phyloP scores from a whole-genome alignment of 2,888 invertebrate genomes.

The Drosophila lacicola region DNA sequence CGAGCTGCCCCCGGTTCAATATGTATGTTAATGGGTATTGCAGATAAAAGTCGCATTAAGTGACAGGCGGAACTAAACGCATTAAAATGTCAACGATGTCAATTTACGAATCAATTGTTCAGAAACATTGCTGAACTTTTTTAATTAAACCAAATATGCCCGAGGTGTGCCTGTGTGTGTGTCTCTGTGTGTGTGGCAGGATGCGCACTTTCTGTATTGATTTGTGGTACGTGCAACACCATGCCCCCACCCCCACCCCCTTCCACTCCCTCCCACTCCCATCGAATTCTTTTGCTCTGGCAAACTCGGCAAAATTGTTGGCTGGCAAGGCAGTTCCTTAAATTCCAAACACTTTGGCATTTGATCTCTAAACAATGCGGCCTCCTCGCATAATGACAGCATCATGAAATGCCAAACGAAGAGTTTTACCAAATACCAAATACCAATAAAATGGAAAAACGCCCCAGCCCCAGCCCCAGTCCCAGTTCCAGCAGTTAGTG shows the following conservation, averaged over 20 bases:
- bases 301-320: background rate
- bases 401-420: slow-evolving; percentile 62
- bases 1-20: slow-evolving; percentile 17
- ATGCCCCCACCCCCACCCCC: background rate
- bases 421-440: slow-evolving; percentile 71
- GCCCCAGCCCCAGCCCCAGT: background rate
- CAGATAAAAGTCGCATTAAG: slow-evolving; percentile 49
- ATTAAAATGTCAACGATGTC: slow-evolving; percentile 71
- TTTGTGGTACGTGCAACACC: slow-evolving; percentile 57
- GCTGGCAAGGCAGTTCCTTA: slow-evolving; percentile 42
- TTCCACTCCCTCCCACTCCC: background rate
- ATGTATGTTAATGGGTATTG: slow-evolving; percentile 56
- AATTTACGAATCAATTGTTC: slow-evolving; percentile 70
- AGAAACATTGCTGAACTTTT: slow-evolving; percentile 68
- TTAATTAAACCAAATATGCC: slow-evolving; percentile 74
- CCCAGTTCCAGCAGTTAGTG: background rate
- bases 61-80: slow-evolving; percentile 67
- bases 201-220: slow-evolving; percentile 61
- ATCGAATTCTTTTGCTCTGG: slow-evolving; percentile 41
- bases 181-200: background rate
- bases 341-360: slow-evolving; percentile 77
- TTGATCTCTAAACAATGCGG: slow-evolving; percentile 76
- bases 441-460: slow-evolving; percentile 46
- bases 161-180: background rate
- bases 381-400: slow-evolving; percentile 68